phyloP scores from a whole-genome alignment of 2,888 invertebrate genomes.

The Gisinianus flammeolus region DNA sequence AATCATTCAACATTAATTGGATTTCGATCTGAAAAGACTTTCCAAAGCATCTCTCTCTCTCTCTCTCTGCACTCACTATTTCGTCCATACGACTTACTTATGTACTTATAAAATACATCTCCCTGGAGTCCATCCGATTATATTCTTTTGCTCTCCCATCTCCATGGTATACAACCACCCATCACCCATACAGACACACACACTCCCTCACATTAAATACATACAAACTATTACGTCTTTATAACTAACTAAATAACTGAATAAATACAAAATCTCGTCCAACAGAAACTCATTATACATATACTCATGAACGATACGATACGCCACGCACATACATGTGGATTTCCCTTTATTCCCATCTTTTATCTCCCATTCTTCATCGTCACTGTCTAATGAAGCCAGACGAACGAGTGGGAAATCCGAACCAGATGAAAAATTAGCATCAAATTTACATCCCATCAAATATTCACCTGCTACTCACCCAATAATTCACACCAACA shows the following conservation, averaged over 20 bases:
- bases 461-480: no score
- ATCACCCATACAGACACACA: conserved; percentile 7
- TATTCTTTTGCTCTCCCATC: conserved; percentile 29
- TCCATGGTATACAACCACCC: conserved; percentile 19
- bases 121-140: conserved; percentile 24
- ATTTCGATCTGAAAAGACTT: conserved; percentile 53
- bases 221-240: background rate
- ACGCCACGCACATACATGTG: no score
- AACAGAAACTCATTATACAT: no score
- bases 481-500: no score
- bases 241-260: background rate
- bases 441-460: no score
- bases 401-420: no score
- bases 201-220: background rate
- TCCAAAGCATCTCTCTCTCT: conserved; percentile 14
- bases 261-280: background rate
- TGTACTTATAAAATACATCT: conserved; percentile 16
- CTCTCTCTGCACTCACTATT: background rate
- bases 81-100: background rate
- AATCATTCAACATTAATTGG: conserved; percentile 60
- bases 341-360: background rate
- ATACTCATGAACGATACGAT: no score
- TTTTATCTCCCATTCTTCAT: no score
- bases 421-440: no score
- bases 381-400: no score